phyloP scores from a whole-genome alignment of 2,797 vertebrate genomes.

The Scolopax bukidnonensis region DNA sequence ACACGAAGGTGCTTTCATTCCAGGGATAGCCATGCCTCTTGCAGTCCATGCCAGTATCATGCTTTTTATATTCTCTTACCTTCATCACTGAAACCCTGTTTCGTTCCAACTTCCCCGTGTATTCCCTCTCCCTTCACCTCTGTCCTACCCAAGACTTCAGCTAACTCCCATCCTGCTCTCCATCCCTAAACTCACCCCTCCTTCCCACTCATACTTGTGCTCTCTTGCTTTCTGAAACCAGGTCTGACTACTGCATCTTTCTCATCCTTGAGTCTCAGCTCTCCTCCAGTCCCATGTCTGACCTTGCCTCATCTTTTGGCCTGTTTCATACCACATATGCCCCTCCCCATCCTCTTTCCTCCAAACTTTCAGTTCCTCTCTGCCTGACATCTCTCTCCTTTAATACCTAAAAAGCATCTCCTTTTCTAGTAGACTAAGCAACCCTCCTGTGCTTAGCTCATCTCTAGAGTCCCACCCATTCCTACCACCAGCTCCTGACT shows the following conservation, averaged over 20 bases:
- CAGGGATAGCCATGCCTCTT: slow-evolving; percentile 59
- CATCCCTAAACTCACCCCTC: neutral
- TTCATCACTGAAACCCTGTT: slow-evolving; percentile 42
- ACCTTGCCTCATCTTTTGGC: neutral
- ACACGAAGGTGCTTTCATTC: slow-evolving; percentile 46
- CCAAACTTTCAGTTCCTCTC: neutral
- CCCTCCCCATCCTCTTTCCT: neutral
- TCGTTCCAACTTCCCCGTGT: neutral
- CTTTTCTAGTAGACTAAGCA: neutral
- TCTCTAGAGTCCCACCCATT: neutral
- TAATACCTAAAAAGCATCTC: neutral
- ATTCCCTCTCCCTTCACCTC: neutral
- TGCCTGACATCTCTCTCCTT: neutral
- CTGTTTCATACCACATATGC: neutral
- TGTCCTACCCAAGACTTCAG: neutral
- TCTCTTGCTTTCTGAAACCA: neutral
- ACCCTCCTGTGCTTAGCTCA: neutral
- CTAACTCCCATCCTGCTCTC: neutral
- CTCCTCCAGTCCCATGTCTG: neutral
- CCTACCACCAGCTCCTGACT: neutral
- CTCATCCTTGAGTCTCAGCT: neutral
- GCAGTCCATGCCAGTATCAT: slow-evolving; percentile 68
- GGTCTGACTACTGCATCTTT: neutral
- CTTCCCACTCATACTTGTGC: neutral
- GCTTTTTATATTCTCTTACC: slow-evolving; percentile 58